Evolutionary conservation across 2,113 vertebrate species (phyloP).

Genomic region (Riparia riparia): DNA sequence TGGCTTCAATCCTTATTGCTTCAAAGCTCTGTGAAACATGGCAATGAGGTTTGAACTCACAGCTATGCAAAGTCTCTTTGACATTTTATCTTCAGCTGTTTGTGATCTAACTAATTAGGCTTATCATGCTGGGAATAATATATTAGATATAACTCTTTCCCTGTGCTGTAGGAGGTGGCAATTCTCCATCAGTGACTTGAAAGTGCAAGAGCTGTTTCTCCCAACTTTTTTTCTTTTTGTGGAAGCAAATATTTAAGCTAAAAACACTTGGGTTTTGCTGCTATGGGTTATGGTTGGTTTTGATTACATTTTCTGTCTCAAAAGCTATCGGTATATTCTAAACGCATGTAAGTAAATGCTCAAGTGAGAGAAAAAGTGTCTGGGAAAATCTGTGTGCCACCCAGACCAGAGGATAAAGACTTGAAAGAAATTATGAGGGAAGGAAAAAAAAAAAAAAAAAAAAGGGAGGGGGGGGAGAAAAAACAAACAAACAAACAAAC

Average conservation of each 20-base stretch:
- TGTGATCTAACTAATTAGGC: conserved; percentile 38
- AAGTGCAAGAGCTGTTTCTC: not conserved
- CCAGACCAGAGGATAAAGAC: not conserved
- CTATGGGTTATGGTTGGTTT: not conserved
- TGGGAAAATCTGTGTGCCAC: conserved; percentile 4
- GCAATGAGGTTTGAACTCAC: not conserved
- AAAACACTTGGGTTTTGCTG: conserved; percentile 10
- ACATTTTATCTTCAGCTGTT: conserved; percentile 49
- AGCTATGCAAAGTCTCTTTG: not conserved
- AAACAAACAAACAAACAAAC: too few species aligned
- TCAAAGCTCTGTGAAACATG: conserved; percentile 16
- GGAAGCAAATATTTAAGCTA: conserved; percentile 33
- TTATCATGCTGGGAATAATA: not conserved
- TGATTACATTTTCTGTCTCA: conserved; percentile 32
- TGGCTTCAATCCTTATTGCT: not conserved
- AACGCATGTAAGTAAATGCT: conserved; percentile 14
- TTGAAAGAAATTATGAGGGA: not conserved
- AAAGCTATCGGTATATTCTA: conserved; percentile 21
- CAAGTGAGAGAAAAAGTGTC: conserved; percentile 15
- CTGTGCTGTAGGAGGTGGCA: not conserved
- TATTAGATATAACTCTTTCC: conserved; percentile 9
- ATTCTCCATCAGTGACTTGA: not conserved
- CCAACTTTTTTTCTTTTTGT: not conserved
- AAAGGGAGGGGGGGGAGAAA: too few species aligned
- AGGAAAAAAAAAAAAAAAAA: accelerated